Evolutionary conservation across 2,797 vertebrate genomes (phyloP).

Genomic region (Peromyscus eremicus): DNA sequence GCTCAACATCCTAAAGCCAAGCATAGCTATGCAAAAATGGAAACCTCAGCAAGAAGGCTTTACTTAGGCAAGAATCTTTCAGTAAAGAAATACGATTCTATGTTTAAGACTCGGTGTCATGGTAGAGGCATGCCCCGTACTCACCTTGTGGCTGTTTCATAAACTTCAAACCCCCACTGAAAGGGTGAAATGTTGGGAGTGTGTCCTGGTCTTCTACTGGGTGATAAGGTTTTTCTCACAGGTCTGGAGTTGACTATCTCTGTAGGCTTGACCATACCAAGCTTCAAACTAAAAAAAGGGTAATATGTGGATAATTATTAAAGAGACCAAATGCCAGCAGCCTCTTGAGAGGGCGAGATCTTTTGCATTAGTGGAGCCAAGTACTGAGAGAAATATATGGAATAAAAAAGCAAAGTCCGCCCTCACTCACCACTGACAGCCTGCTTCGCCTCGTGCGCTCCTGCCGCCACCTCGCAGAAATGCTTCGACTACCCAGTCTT

Average conservation of each 20-base stretch:
- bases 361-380: not conserved
- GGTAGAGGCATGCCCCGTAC: too few species aligned
- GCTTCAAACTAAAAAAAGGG: not conserved
- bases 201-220: too few species aligned
- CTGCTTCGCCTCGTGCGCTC: too few species aligned
- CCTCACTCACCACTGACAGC: too few species aligned
- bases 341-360: not conserved
- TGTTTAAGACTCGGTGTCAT: not conserved
- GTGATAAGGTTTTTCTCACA: not conserved
- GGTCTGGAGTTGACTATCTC: not conserved
- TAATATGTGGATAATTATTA: not conserved
- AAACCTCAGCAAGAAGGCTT: not conserved
- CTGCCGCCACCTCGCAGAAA: too few species aligned
- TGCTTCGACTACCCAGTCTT: too few species aligned
- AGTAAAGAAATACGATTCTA: not conserved
- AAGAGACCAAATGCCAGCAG: not conserved
- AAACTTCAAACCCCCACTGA: not conserved
- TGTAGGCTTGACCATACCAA: not conserved
- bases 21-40: not conserved
- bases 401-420: not conserved
- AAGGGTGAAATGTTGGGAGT: not conserved
- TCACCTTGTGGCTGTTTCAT: not conserved
- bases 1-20: not conserved
- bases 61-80: not conserved
- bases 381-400: not conserved